phyloP scores from a whole-genome alignment of 2,797 vertebrate species.

The Garrulus glandarius region DNA sequence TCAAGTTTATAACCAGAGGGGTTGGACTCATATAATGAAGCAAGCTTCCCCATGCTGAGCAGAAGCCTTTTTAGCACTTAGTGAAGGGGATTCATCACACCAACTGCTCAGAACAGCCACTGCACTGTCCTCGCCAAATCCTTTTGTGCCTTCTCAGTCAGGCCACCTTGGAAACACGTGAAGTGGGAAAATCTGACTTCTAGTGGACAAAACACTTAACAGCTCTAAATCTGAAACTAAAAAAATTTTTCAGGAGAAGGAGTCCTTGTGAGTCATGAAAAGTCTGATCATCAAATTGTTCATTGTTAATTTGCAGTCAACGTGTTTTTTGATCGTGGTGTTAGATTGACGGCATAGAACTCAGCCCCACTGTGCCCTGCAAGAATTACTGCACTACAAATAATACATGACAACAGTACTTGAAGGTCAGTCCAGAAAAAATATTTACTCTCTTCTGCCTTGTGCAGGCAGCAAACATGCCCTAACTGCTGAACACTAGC shows the following conservation, averaged over 20 bases:
- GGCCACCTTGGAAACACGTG: background rate
- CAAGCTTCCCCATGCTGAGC: background rate
- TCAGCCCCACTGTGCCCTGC: background rate
- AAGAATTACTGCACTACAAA: background rate
- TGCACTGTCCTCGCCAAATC: background rate
- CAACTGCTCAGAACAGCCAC: background rate
- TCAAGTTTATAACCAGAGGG: background rate
- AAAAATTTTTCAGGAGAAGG: background rate
- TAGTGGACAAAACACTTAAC: background rate
- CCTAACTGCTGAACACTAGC: background rate
- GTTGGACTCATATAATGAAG: background rate
- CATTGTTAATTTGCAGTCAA: background rate
- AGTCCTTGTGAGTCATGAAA: background rate
- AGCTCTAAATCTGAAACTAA: background rate
- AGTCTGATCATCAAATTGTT: background rate
- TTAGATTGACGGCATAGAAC: background rate
- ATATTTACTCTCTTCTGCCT: background rate
- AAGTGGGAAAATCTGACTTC: constrained; percentile 16
- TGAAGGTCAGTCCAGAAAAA: background rate
- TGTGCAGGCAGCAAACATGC: background rate
- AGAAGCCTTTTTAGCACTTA: constrained; percentile 15
- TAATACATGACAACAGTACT: background rate
- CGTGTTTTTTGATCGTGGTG: background rate
- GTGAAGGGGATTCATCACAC: background rate
- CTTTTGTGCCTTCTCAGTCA: background rate